Evolutionary conservation across 2,113 vertebrate genomes (phyloP), one percentile per base, ranked within the genome.

Genomic region (Callospermophilus lateralis): DNA sequence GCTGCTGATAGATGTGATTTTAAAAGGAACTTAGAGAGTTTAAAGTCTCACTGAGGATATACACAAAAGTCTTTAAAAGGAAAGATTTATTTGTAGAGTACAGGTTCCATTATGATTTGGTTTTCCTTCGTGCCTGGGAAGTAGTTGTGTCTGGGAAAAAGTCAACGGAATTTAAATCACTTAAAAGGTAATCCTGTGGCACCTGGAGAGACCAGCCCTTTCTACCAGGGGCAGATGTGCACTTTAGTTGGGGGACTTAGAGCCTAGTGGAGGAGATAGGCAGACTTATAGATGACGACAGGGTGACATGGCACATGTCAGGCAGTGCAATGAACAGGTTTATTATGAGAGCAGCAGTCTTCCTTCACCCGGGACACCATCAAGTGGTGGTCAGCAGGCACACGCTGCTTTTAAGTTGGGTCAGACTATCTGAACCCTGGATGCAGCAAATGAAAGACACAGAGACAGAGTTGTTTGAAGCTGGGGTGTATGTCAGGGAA

Each of bases 11-110:
- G 51, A 88, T 37, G 53, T 78, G 63, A 84, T 88, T 87, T 77
- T 70, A 72, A 45, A 81, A 93, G 68, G 32, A 88, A 88, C 42
- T 70, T 72, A 20, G 48, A 83, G 76, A 72, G 58, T 88, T 88
- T 58, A 61, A 53, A 63, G 42, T 72, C 61, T 92, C 4, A 53
- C 11, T 87, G 42, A 89, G 17, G 65, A 63, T 53, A 32, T 19
- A 63, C 45, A 48, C 26, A 63, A 19, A 87, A 15, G 55, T 34
- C 53, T 92, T 55, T 53, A 26, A 72, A 53, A 51, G 34, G 39
- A 81, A 78, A 61, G 32, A 22, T 45, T 28, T 34, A 8, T 32
- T 51, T 51, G 48, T 51, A 51, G 48, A 51, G 48, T 51, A 13
- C 48, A 51, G 13, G 48, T 51, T 51, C 48, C 48, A 51, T 13